Conservation (phyloP, 2,113 vertebrate genomes). For the Myotis yumanensis region DNA sequence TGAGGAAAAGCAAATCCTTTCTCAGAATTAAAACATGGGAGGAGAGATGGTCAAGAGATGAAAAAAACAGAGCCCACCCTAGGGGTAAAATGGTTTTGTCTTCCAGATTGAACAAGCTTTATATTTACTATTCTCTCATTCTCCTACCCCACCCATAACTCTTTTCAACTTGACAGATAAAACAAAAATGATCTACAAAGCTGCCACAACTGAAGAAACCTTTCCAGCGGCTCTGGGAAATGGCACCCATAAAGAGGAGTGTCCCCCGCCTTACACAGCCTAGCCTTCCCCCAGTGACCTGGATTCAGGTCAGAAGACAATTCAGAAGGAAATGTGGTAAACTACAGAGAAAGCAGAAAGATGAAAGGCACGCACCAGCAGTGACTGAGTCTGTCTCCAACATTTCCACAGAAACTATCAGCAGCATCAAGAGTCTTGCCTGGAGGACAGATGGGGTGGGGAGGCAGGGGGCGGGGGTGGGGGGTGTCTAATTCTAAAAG, state of each 20-base stretch:
- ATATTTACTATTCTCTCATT: background rate
- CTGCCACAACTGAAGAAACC: background rate
- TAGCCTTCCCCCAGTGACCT: background rate
- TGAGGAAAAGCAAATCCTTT: background rate
- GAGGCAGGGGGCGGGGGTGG: rapidly evolving
- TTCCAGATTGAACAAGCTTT: background rate
- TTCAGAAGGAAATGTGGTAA: background rate
- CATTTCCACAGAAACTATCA: background rate
- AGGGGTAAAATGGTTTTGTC: background rate
- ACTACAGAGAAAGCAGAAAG: background rate
- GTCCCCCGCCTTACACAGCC: background rate
- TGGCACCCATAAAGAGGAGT: background rate
- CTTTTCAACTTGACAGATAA: slow-evolving; percentile 60
- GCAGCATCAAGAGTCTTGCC: background rate
- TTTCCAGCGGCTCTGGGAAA: slow-evolving; percentile 31
- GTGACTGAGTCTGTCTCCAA: background rate
- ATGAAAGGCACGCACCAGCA: background rate
- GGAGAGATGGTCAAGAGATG: background rate
- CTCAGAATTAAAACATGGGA: background rate
- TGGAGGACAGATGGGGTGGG: background rate
- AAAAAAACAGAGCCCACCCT: background rate
- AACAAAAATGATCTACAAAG: slow-evolving; percentile 32
- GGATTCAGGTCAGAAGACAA: background rate
- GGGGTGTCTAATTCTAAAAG: background rate
- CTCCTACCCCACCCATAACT: background rate